A percentile compares a stretch with the other conserved stretches of the same genome.
These are phyloP conservation scores for Aphelenchoides avenae DNA, from an alignment of 1,140 invertebrate species.

Conservation along the genomic window DNA sequence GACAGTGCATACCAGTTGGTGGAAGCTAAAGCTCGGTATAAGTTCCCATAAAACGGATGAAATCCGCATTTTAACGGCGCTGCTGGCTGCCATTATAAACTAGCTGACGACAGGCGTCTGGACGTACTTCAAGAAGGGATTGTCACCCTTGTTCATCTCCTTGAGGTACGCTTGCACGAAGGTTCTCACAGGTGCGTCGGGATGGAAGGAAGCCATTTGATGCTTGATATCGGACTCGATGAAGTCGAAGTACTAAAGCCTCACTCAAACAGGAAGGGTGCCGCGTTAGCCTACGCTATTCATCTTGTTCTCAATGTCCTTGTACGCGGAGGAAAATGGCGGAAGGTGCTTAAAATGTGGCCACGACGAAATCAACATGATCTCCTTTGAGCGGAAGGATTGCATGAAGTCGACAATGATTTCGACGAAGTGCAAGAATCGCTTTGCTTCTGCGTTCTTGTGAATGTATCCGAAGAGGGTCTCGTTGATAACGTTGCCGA, in stretches of 20 bases:
- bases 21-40: too few relatives aligned
- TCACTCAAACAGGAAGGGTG: too few relatives aligned
- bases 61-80: too few relatives aligned
- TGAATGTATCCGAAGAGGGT: constrained; percentile 10
- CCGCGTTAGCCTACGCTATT: background rate
- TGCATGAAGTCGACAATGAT: background rate
- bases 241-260: background rate
- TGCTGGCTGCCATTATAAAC: too few relatives aligned
- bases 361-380: too few relatives aligned
- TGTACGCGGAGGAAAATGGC: background rate
- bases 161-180: constrained; percentile 5
- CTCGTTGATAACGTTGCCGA: constrained; percentile 8
- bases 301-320: background rate
- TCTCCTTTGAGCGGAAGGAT: too few relatives aligned
- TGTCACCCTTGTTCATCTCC: background rate
- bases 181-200: background rate
- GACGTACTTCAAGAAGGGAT: background rate
- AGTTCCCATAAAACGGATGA: too few relatives aligned
- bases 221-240: background rate
- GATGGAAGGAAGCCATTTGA: background rate
- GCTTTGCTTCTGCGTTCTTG: background rate
- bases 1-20: too few relatives aligned
- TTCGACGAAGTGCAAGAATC: constrained; percentile 7
- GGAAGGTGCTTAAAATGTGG: background rate
- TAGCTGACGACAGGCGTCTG: too few relatives aligned